phyloP scores from a whole-genome alignment of 2,797 vertebrate genomes.

The Carapus acus region DNA sequence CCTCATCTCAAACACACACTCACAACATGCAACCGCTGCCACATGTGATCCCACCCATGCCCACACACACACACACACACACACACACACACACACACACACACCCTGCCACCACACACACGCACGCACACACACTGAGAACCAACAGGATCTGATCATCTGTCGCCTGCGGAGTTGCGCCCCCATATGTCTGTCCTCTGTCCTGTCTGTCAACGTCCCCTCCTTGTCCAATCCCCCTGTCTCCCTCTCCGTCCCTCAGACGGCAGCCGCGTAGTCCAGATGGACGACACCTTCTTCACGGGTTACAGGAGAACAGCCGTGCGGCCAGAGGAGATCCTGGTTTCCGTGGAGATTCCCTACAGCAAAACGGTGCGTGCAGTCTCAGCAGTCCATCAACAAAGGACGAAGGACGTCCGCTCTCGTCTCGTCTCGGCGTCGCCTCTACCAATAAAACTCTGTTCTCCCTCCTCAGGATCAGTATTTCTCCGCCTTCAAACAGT shows the following conservation, averaged over 20 bases:
- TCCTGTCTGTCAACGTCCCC: neutral
- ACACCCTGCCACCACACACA: no score
- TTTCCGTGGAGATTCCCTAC: slow-evolving; percentile 53
- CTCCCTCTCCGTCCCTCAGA: slow-evolving; percentile 32
- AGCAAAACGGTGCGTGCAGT: slow-evolving; percentile 44
- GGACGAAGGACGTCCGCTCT: no score
- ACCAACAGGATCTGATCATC: no score
- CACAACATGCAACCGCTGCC: no score
- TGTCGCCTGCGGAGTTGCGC: no score
- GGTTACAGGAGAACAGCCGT: slow-evolving; percentile 57
- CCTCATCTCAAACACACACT: no score
- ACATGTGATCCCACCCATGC: no score
- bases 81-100: neutral
- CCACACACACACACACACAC: no score
- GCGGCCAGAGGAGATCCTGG: slow-evolving; percentile 47
- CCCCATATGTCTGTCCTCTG: no score
- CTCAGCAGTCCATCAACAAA: neutral
- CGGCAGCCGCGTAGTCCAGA: slow-evolving; percentile 45
- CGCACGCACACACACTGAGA: no score
- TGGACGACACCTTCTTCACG: slow-evolving; percentile 58
- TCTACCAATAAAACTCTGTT: neutral
- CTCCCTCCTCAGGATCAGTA: slow-evolving; percentile 72
- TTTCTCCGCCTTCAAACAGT: slow-evolving; percentile 86
- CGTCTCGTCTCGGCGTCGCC: no score
- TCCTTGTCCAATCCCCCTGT: neutral